These are phyloP conservation scores for Drosophila triauraria DNA, from an alignment of 1,140 invertebrate genomes.

Conservation along the genomic window DNA sequence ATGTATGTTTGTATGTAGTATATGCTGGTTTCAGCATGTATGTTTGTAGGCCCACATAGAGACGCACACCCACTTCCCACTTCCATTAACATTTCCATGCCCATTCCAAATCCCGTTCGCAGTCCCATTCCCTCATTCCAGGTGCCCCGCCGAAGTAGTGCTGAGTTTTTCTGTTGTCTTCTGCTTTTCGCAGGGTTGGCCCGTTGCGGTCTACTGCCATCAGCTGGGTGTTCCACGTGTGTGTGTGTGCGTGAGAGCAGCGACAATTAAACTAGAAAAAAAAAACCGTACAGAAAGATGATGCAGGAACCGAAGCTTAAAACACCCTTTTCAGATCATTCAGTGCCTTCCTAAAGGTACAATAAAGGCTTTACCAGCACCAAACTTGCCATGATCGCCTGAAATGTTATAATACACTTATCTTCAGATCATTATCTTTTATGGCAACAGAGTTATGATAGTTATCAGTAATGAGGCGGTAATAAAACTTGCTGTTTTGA, in stretches of 20 bases:
- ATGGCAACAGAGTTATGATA: background rate
- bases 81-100: slow-evolving; percentile 38
- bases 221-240: slow-evolving; percentile 49
- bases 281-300: background rate
- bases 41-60: slow-evolving; percentile 42
- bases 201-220: slow-evolving; percentile 74
- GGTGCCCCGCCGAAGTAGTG: slow-evolving; percentile 7
- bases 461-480: background rate
- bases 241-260: slow-evolving; percentile 58
- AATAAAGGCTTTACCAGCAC: background rate
- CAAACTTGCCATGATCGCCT: slow-evolving; percentile 1
- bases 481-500: background rate
- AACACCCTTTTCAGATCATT: slow-evolving; percentile 24
- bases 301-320: background rate
- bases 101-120: slow-evolving; percentile 36
- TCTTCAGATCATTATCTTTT: background rate
- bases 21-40: slow-evolving; percentile 14
- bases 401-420: background rate
- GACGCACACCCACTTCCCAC: slow-evolving; percentile 44
- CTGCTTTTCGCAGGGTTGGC: slow-evolving; percentile 70
- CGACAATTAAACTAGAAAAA: slow-evolving; percentile 62
- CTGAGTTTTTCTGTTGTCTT: slow-evolving; percentile 30
- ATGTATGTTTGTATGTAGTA: slow-evolving; percentile 20
- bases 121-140: slow-evolving; percentile 37
- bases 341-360: background rate